A percentile compares a stretch with the other conserved stretches of the same genome.
phyloP scores from a whole-genome alignment of 2,797 vertebrate species.

The Florisuga fusca region DNA sequence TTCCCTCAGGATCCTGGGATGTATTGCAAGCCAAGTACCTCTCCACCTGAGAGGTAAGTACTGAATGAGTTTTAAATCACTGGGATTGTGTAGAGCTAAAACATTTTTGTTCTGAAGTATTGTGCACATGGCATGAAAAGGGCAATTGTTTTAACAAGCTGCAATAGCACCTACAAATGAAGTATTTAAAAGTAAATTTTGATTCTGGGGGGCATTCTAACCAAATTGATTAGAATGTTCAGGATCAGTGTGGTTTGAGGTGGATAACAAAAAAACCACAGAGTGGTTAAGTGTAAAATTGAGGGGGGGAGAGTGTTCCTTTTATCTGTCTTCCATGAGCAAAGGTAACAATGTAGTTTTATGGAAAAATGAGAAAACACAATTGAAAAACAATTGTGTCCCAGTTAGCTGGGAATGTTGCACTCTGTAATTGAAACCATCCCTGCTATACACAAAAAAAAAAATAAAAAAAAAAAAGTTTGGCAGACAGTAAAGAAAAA shows the following conservation, averaged over 20 bases:
- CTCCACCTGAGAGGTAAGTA: background rate
- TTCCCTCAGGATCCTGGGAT: background rate
- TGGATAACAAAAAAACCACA: background rate
- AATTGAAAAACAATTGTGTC: background rate
- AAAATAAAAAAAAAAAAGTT: background rate
- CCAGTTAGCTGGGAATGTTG: background rate
- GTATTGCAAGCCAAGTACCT: background rate
- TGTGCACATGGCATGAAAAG: background rate
- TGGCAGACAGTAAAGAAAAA: background rate
- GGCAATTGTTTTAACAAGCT: background rate
- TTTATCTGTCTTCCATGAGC: background rate
- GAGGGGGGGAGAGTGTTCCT: background rate
- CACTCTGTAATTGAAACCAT: background rate
- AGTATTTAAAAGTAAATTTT: background rate
- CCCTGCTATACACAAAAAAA: background rate
- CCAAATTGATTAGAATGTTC: background rate
- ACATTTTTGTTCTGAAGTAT: background rate
- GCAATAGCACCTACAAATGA: background rate
- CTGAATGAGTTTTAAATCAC: background rate
- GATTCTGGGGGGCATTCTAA: background rate
- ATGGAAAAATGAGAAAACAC: background rate
- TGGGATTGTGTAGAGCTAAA: background rate
- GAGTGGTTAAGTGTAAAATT: background rate
- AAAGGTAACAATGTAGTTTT: background rate
- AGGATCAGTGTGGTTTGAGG: background rate